Percentiles rank a stretch among this genome's conserved stretches.
Conservation (phyloP, 2,888 invertebrate genomes). For the Cremastinae sp. region DNA sequence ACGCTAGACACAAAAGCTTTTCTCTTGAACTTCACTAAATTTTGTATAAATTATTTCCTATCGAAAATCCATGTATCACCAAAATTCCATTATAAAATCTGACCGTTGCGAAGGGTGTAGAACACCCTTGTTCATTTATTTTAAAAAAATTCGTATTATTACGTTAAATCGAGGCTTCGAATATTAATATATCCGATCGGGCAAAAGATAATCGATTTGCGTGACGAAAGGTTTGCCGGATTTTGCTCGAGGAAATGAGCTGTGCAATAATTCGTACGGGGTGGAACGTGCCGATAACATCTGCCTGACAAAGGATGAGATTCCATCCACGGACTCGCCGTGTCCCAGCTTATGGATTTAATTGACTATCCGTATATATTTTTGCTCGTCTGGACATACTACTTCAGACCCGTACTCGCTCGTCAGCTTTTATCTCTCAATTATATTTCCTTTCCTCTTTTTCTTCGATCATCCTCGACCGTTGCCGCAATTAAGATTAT, state of each 20-base stretch:
- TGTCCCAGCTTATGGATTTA: slow-evolving; percentile 70
- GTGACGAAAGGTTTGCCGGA: neutral
- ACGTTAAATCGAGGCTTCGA: too few relatives aligned
- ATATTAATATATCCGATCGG: too few relatives aligned
- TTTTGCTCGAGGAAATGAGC: neutral
- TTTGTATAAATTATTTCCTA: too few relatives aligned
- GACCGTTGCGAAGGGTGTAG: too few relatives aligned
- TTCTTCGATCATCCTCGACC: neutral
- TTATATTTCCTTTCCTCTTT: slow-evolving; percentile 30
- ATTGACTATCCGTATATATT: slow-evolving; percentile 75
- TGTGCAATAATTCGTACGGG: slow-evolving; percentile 14
- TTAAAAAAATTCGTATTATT: too few relatives aligned
- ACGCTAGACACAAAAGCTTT: too few relatives aligned
- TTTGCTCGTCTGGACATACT: slow-evolving; percentile 67
- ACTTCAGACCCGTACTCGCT: slow-evolving; percentile 31
- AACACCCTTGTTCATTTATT: too few relatives aligned
- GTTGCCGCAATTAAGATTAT: neutral
- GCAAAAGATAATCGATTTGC: neutral
- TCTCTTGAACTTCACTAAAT: too few relatives aligned
- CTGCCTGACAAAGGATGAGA: slow-evolving; percentile 40
- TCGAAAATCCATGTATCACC: too few relatives aligned
- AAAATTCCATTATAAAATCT: too few relatives aligned
- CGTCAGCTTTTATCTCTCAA: slow-evolving; percentile 31
- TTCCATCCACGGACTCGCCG: slow-evolving; percentile 12
- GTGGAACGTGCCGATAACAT: slow-evolving; percentile 54